phyloP scores from a whole-genome alignment of 2,113 vertebrate species.

The Sclerurus mexicanus region DNA sequence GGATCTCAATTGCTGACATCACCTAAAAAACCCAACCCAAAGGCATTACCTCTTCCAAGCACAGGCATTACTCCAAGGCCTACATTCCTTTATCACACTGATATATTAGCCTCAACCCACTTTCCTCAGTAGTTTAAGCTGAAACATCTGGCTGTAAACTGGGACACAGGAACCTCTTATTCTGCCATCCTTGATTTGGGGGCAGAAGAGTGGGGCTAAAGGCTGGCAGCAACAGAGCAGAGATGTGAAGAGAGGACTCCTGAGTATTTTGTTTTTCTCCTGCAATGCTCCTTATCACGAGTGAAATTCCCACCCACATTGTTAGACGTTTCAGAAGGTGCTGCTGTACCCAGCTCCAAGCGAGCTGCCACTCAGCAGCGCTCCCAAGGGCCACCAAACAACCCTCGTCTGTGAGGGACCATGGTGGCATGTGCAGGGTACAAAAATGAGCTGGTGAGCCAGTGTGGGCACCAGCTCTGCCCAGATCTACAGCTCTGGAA shows the following conservation, averaged over 20 bases:
- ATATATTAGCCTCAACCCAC: neutral
- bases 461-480: neutral
- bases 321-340: rapidly evolving
- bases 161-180: neutral
- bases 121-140: neutral
- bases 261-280: neutral
- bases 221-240: neutral
- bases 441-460: neutral
- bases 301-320: rapidly evolving
- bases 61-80: neutral
- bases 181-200: neutral
- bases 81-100: neutral
- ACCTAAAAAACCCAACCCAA: neutral
- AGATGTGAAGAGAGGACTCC: neutral
- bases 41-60: neutral
- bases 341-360: rapidly evolving
- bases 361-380: neutral
- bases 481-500: neutral
- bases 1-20: neutral
- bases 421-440: rapidly evolving
- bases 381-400: neutral
- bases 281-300: neutral
- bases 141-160: neutral
- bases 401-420: rapidly evolving
- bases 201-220: neutral